A percentile compares a stretch with the other conserved stretches of the same genome.
Evolutionary conservation across 2,888 invertebrate species (phyloP).

Genomic region (Lasioglossum leucozonium): DNA sequence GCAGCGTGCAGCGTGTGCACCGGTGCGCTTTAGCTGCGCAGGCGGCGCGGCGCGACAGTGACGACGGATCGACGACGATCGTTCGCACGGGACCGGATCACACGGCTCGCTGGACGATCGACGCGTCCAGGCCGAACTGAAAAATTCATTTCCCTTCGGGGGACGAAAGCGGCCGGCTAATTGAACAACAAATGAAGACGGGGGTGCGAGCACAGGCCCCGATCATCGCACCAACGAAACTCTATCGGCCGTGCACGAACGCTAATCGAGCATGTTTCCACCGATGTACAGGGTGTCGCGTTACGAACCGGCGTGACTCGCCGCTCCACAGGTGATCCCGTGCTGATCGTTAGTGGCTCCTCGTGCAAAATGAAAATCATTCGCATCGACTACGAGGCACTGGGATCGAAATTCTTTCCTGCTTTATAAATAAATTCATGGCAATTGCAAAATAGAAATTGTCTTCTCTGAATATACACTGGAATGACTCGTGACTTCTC

Average conservation of each 20-base stretch:
- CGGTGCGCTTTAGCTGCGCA: constrained; percentile 5
- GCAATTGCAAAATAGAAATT: too few relatives aligned
- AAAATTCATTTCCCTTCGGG: constrained; percentile 39
- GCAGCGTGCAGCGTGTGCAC: not conserved
- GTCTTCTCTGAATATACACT: not conserved
- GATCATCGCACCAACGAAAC: constrained; percentile 32
- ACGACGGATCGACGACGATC: not conserved
- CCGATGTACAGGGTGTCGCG: constrained; percentile 14
- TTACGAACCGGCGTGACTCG: constrained; percentile 11
- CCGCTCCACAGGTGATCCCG: constrained; percentile 15
- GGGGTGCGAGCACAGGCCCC: not conserved
- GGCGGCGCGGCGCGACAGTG: not conserved
- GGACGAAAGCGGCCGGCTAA: constrained; percentile 1
- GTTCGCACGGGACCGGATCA: constrained; percentile 43
- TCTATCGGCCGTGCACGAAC: constrained; percentile 35
- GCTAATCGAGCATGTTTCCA: constrained; percentile 22
- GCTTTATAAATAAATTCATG: too few relatives aligned
- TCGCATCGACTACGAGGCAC: too few relatives aligned
- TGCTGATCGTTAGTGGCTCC: too few relatives aligned
- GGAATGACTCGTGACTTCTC: not conserved
- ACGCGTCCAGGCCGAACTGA: not conserved
- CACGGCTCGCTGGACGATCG: constrained; percentile 36
- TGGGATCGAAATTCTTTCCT: too few relatives aligned
- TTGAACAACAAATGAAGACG: constrained; percentile 33
- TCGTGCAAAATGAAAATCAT: too few relatives aligned